Evolutionary conservation across 2,113 vertebrate genomes (phyloP), one percentile per base, ranked within the genome.

Genomic region (Pogona vitticeps): DNA sequence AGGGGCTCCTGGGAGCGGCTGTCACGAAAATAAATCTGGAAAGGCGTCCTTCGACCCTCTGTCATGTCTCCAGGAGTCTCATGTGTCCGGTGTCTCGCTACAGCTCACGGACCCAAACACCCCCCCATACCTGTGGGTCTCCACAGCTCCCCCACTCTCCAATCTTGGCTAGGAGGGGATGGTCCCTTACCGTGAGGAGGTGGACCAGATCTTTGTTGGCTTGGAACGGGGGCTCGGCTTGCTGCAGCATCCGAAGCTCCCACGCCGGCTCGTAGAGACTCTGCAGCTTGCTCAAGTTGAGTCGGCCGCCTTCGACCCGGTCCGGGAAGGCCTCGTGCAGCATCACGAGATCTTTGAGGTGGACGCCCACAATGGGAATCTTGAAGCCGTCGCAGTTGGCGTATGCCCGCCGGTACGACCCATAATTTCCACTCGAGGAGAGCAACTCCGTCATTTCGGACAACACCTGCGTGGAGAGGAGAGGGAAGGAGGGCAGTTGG

Each of bases 291-390:
- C 96, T 94, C 75, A 98, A 93, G 95, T 98, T 97, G 90, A 98
- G 97, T 83, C 97, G 97, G 40, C 97, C 97, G 1, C 96, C 97
- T 0, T 97, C 96, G 28, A 98, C 82, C 88, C 96, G 97, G 92
- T 98, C 96, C 0, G 98, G 98, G 91, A 98, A 93, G 0, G 97
- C 98, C 91, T 98, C 97, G 0, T 98, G 97, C 90, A 98, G 92
- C 0, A 97, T 98, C 90, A 98, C 97, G 87, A 98, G 95, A 76
- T 98, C 98, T 94, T 98, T 98, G 42, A 98, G 97, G 88, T 98
- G 98, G n/a, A 98, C 97, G 0, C 98, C 98, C 68, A 98, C 93
- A 38, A 98, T 97, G 42, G 98, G 98, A 78, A 98, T 96, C 93
- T 98, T 98, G 94, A 98, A 98, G 77, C 97, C 97, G 0, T 52